A percentile compares a stretch with the other conserved stretches of the same genome.
Conservation (phyloP, 2,888 invertebrate genomes). For the Tiliacea aurago region DNA sequence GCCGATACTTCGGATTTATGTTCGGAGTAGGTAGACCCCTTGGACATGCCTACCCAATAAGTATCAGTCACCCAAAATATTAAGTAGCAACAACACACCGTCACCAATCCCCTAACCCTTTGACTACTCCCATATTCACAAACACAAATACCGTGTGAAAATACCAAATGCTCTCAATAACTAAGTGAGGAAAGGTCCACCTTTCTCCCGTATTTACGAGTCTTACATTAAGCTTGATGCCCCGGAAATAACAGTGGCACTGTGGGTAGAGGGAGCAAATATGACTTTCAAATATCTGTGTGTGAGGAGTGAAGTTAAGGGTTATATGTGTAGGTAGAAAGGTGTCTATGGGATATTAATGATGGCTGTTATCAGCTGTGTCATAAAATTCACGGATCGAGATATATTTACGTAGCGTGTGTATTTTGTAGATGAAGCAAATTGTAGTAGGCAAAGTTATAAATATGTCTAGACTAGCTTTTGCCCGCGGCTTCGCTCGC, state of each 20-base stretch:
- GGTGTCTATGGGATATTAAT: slow-evolving; percentile 38
- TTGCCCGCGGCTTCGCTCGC: too few species aligned
- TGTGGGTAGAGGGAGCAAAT: slow-evolving; percentile 35
- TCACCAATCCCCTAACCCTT: slow-evolving; percentile 1
- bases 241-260: slow-evolving; percentile 51
- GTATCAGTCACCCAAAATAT: background rate
- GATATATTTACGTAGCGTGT: slow-evolving; percentile 1
- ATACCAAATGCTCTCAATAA: slow-evolving; percentile 20
- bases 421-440: background rate
- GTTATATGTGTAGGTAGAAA: slow-evolving; percentile 2
- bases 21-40: too few species aligned
- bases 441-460: background rate
- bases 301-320: slow-evolving; percentile 30
- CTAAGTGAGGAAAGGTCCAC: slow-evolving; percentile 41
- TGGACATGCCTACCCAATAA: background rate
- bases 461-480: too few species aligned
- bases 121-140: background rate
- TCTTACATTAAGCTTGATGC: slow-evolving; percentile 61
- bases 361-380: slow-evolving; percentile 35
- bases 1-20: too few species aligned
- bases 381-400: slow-evolving; percentile 7
- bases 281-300: slow-evolving; percentile 58
- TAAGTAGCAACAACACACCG: background rate
- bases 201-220: slow-evolving; percentile 49
- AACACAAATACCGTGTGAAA: slow-evolving; percentile 12